Evolutionary conservation across 2,797 vertebrate species (phyloP).

Genomic region (Discoglossus pictus): DNA sequence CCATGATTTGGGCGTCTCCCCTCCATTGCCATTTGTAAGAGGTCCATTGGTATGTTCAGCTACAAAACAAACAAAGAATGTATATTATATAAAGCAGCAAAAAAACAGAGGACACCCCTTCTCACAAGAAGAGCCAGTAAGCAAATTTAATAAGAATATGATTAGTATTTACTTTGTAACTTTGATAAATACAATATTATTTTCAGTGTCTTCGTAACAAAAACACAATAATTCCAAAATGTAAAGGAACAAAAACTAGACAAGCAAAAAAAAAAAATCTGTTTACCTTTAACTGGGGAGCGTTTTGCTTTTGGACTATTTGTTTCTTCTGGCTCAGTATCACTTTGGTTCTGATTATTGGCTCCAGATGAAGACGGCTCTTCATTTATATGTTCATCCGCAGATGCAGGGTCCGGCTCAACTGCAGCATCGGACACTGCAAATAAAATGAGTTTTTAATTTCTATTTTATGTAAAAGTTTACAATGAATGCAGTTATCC

Average conservation of each 20-base stretch:
- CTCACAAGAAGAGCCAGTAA: no score
- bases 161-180: no score
- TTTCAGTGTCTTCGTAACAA: no score
- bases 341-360: conserved; percentile 67
- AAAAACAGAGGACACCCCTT: not conserved
- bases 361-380: conserved; percentile 82
- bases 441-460: conserved; percentile 1
- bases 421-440: conserved; percentile 78
- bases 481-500: no score
- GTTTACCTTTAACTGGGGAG: conserved; percentile 70
- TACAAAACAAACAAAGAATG: conserved; percentile 56
- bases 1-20: conserved; percentile 65
- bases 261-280: not conserved
- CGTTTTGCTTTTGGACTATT: conserved; percentile 75
- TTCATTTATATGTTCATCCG: conserved; percentile 76
- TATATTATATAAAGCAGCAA: no score
- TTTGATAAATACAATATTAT: no score
- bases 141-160: no score
- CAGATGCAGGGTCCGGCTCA: conserved; percentile 71
- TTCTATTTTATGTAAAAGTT: not conserved
- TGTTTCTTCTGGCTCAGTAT: conserved; percentile 65
- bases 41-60: conserved; percentile 70
- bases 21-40: conserved; percentile 78
- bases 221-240: no score
- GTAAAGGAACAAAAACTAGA: no score